Evolutionary conservation across 2,888 invertebrate genomes (phyloP).

Genomic region (Pandemis cinnamomeana): DNA sequence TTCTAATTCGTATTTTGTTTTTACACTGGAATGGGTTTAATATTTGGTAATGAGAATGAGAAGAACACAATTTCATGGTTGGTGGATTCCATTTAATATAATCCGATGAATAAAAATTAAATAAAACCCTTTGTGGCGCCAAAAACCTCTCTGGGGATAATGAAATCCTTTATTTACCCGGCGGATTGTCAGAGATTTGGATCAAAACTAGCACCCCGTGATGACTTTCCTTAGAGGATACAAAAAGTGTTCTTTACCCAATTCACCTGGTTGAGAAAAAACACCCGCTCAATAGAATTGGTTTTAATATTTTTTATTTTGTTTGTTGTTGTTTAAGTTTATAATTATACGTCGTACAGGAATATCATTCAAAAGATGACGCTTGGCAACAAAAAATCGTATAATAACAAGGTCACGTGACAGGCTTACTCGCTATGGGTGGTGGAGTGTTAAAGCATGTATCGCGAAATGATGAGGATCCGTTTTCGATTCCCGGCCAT

Average conservation of each 20-base stretch:
- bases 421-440: too few relatives aligned
- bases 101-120: conserved; percentile 40
- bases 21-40: conserved; percentile 7
- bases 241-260: not conserved
- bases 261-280: not conserved
- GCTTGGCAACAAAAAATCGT: too few relatives aligned
- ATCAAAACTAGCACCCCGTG: conserved; percentile 27
- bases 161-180: conserved; percentile 35
- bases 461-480: too few relatives aligned
- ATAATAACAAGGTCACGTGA: too few relatives aligned
- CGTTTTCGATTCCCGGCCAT: too few relatives aligned
- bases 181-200: conserved; percentile 36
- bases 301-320: not conserved
- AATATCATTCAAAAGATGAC: too few relatives aligned
- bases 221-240: conserved; percentile 4
- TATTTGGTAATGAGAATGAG: conserved; percentile 13
- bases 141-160: conserved; percentile 28
- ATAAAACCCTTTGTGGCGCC: conserved; percentile 34
- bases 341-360: too few relatives aligned
- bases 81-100: conserved; percentile 36
- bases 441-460: too few relatives aligned
- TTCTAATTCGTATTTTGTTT: conserved; percentile 7
- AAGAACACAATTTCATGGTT: conserved; percentile 39
- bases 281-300: not conserved
- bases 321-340: too few relatives aligned